Evolutionary conservation across 2,888 invertebrate species (phyloP).

Genomic region (Cantharis flavilabris): DNA sequence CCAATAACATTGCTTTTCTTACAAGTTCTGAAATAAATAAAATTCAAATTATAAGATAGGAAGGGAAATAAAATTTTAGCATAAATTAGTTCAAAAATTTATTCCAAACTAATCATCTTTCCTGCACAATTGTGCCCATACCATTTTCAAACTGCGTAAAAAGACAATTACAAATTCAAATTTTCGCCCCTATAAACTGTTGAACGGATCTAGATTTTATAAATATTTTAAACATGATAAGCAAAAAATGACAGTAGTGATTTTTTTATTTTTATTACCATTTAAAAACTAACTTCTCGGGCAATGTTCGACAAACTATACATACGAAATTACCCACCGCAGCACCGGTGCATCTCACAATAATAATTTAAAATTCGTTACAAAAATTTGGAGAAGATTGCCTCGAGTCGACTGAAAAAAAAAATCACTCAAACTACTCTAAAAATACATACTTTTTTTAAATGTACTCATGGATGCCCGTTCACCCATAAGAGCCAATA

Average conservation of each 20-base stretch:
- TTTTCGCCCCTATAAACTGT: conserved; percentile 44
- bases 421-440: conserved; percentile 44
- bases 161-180: conserved; percentile 33
- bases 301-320: conserved; percentile 40
- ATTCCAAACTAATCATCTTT: conserved; percentile 37
- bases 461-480: conserved; percentile 49
- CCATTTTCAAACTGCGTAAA: conserved; percentile 29
- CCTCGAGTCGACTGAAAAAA: conserved; percentile 46
- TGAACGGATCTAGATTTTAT: conserved; percentile 48
- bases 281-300: conserved; percentile 49
- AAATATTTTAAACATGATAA: conserved; percentile 34
- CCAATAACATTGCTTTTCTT: too few relatives aligned
- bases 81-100: conserved; percentile 34
- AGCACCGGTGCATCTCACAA: not conserved
- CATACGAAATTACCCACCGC: not conserved
- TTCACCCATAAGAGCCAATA: conserved; percentile 53
- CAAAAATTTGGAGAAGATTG: conserved; percentile 40
- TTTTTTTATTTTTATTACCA: conserved; percentile 37
- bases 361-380: not conserved
- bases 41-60: too few relatives aligned
- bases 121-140: conserved; percentile 35
- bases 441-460: conserved; percentile 39
- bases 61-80: not conserved
- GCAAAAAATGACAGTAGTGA: conserved; percentile 41
- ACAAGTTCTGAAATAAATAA: too few relatives aligned